Evolutionary conservation across 2,797 vertebrate species (phyloP), one percentile per base, ranked within the genome.

Genomic region (Eptatretus atami): DNA sequence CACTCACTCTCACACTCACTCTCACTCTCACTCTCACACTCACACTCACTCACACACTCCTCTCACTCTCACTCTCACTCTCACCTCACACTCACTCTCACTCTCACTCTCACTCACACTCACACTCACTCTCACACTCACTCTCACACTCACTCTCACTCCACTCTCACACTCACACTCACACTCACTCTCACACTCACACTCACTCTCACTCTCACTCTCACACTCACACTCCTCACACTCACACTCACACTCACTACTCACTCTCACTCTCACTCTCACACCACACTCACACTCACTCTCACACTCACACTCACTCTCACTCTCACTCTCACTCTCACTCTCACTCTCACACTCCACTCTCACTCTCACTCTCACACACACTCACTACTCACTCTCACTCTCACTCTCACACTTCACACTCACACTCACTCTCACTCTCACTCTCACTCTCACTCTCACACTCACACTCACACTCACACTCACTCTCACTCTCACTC

Each of bases 401-500:
- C 54, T 55, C 54, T 11, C 54, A 11, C 54, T 55, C 54, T 11
- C 54, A 11, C 54, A 55, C 54, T 55, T n/a, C n/a, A n/a, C n/a
- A n/a, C n/a, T n/a, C n/a, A n/a, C 54, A 55, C 54, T 2, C 54
- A 11, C 54, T 11, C 54, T 2, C 54, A 2, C 54, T 12, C 54
- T 55, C 54, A 55, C 54, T 55, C 54, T 55, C 54, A 55, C 54
- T 55, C 54, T 11, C 54, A 11, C 54, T 11, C 54, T n/a, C n/a
- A n/a, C n/a, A n/a, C n/a, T n/a, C n/a, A n/a, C n/a, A n/a, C n/a
- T n/a, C n/a, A n/a, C n/a, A n/a, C 54, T 55, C 54, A 11, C 54
- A 55, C 54, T 55, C 54, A 55, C 54, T 55, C 54, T 55, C 54
- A 55, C 54, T 55, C 54, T 11, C 54, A 11, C 54, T n/a, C n/a